Conservation (phyloP, 2,113 vertebrate genomes). For the Myotis davidii region DNA sequence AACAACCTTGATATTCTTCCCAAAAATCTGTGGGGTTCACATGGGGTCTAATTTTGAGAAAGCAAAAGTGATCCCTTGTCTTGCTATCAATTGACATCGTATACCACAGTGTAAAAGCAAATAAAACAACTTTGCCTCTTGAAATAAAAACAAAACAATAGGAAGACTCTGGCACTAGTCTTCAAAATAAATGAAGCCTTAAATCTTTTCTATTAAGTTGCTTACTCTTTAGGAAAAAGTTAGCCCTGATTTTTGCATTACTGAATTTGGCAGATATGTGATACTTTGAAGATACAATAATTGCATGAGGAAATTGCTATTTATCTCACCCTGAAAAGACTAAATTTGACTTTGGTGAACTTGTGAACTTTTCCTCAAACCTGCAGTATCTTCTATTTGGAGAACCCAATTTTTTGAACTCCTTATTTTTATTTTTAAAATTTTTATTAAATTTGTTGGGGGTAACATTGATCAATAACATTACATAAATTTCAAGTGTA, state of each 20-base stretch:
- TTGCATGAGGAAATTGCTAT: background rate
- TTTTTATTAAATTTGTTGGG: background rate
- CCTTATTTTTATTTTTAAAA: background rate
- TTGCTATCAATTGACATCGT: background rate
- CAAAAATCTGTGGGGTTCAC: background rate
- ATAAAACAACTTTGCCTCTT: background rate
- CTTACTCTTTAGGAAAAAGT: slow-evolving; percentile 15
- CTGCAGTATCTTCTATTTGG: background rate
- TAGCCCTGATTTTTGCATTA: background rate
- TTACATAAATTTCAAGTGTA: background rate
- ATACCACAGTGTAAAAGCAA: background rate
- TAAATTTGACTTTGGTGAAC: background rate
- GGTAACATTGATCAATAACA: background rate
- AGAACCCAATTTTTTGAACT: background rate
- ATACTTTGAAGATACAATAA: background rate
- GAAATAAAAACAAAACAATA: background rate
- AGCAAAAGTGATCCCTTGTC: background rate
- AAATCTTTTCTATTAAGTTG: background rate
- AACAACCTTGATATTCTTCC: background rate
- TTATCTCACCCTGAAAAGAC: background rate
- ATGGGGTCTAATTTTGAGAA: background rate
- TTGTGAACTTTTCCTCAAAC: background rate
- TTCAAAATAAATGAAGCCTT: background rate
- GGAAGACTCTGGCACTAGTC: background rate
- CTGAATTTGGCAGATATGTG: background rate